phyloP scores from a whole-genome alignment of 2,888 invertebrate genomes.

The Lutraria lutraria region DNA sequence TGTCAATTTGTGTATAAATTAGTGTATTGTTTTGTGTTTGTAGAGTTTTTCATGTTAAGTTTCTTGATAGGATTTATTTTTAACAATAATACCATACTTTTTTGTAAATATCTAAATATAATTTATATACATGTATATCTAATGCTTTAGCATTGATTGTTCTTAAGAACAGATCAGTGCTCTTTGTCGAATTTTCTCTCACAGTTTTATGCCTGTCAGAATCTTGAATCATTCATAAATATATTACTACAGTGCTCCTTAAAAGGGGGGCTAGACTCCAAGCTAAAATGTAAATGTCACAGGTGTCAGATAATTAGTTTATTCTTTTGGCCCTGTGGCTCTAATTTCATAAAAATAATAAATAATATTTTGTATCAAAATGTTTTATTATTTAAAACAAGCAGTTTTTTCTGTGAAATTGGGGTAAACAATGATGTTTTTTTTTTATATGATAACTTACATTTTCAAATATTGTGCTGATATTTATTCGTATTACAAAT shows the following conservation, averaged over 20 bases:
- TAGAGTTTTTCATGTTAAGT: slow-evolving; percentile 13
- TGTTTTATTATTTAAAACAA: too few species aligned
- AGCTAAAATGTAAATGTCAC: too few species aligned
- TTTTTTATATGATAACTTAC: too few species aligned
- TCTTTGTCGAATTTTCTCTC: background rate
- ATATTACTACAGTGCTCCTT: background rate
- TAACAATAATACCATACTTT: background rate
- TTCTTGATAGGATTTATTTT: background rate
- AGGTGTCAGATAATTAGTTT: too few species aligned
- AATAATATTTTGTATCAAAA: too few species aligned
- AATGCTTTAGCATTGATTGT: background rate
- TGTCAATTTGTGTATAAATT: background rate
- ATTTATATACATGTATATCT: slow-evolving; percentile 8
- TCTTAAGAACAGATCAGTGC: background rate
- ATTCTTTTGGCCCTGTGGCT: too few species aligned
- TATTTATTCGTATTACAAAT: too few species aligned
- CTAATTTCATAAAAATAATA: too few species aligned
- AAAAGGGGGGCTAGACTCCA: too few species aligned
- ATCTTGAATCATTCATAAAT: background rate
- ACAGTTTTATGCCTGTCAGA: background rate
- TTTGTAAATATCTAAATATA: background rate
- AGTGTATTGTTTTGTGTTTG: background rate
- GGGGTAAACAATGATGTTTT: too few species aligned
- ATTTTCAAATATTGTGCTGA: too few species aligned
- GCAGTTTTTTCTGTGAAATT: too few species aligned